Base-by-base conservation (phyloP, 2,888 invertebrate species). In the Acrobasis repandana region DNA sequence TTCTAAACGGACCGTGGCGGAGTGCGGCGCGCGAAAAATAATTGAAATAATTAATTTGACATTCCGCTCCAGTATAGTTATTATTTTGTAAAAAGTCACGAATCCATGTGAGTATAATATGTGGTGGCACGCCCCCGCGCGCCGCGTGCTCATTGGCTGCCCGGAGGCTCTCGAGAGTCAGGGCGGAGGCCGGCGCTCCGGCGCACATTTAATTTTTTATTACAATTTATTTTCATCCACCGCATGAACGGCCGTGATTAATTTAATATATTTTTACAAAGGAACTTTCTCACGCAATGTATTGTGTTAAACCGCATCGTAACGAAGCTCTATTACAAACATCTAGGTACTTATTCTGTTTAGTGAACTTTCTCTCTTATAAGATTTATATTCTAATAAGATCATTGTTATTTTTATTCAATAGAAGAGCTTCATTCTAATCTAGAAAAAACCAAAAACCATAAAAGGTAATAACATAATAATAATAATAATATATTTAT, bases 251-350 rank as follows among this genome's bases (percentile, higher is more conserved):
- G 67, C 73, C 75, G 78, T 87, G 88, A 87, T 90, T 88, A 90
- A 90, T 90, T 87, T 83, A 86, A 88, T 88, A 87, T 85, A 86
- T 85, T 85, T 83, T 84, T 78, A 84, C 77, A 75, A 76, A 76
- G 70, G 74, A 77, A 74, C 77, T 80, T 75, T 81, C 83, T 84
- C 86, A 86, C 84, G 87, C 83, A 76, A 83, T 77, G 71, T 64
- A 65, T 84, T 86, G 85, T 84, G 84, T 77, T 74, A 11, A 5
- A 54, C 18, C 16, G 9, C 10, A 16, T 5, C 15, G 47, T 28
- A 15, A 11, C 5, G n/a, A 43, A 38, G 38, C 38, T 38, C 47
- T 48, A 48, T 48, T 15, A 28, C 28, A 6, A 28, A 28, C n/a
- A n/a, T 28, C 28, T 28, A n/a, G n/a, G n/a, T n/a, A 28, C 2